These are phyloP conservation scores for Leptinotarsa texana DNA, from an alignment of 1,140 invertebrate species.

Conservation along the genomic window DNA sequence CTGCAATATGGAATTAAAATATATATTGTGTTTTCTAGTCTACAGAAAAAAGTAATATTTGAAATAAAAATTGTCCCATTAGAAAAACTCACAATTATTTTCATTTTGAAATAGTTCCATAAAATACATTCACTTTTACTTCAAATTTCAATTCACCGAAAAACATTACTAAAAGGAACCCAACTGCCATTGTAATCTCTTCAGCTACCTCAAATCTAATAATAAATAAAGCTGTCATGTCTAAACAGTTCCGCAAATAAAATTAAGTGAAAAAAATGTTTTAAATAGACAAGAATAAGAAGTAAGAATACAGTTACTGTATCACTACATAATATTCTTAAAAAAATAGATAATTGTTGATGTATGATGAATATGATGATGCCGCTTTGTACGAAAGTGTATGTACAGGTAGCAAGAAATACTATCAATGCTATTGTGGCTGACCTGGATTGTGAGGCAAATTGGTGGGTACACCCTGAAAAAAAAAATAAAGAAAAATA, in stretches of 20 bases:
- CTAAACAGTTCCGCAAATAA: slow-evolving; percentile 28
- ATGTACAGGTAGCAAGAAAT: slow-evolving; percentile 49
- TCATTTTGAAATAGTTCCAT: too few species aligned
- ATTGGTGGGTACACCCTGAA: slow-evolving; percentile 54
- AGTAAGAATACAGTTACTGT: slow-evolving; percentile 37
- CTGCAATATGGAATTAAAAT: too few species aligned
- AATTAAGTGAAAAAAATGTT: slow-evolving; percentile 40
- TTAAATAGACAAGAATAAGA: slow-evolving; percentile 33
- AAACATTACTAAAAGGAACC: neutral
- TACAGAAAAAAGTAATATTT: too few species aligned
- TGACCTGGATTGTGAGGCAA: slow-evolving; percentile 56
- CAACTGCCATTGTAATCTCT: neutral
- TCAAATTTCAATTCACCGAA: neutral
- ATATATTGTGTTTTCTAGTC: too few species aligned
- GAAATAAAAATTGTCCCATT: too few species aligned
- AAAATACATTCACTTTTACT: neutral
- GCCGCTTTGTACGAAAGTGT: slow-evolving; percentile 50
- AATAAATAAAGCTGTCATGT: slow-evolving; percentile 35
- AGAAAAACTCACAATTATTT: too few species aligned
- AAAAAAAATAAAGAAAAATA: slow-evolving; percentile 30
- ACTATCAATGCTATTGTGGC: slow-evolving; percentile 56
- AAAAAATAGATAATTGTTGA: slow-evolving; percentile 54
- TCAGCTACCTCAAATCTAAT: slow-evolving; percentile 19
- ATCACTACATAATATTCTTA: slow-evolving; percentile 52
- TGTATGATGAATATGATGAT: slow-evolving; percentile 47